Conservation (phyloP, 2,113 vertebrate genomes). For the Melospiza georgiana region DNA sequence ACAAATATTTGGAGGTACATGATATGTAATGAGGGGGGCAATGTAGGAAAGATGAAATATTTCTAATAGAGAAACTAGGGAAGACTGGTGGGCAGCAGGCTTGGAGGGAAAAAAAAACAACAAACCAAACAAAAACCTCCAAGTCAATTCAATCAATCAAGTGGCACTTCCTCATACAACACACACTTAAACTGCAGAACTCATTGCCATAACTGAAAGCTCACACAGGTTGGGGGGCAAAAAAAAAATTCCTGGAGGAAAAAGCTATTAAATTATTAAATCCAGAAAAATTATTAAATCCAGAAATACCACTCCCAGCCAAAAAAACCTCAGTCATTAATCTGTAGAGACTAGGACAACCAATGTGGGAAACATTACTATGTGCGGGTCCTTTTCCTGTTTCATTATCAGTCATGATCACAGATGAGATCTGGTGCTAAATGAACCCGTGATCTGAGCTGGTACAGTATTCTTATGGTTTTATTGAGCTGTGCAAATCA, state of each 20-base stretch:
- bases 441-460: neutral
- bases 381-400: neutral
- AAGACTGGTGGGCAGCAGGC: neutral
- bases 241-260: neutral
- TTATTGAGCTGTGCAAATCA: neutral
- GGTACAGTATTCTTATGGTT: neutral
- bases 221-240: neutral
- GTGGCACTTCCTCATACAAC: conserved; percentile 25
- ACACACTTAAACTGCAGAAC: neutral
- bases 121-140: neutral
- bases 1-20: neutral
- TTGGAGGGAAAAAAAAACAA: neutral
- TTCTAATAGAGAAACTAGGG: neutral
- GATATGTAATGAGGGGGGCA: neutral
- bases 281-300: neutral
- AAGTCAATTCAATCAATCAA: neutral
- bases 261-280: neutral
- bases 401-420: neutral
- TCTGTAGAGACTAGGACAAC: neutral
- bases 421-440: neutral
- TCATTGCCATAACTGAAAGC: neutral
- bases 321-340: neutral
- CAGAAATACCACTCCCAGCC: neutral
- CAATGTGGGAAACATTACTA: neutral
- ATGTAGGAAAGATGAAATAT: neutral